Percentiles rank a stretch among this genome's conserved stretches.
Conservation (phyloP, 2,113 vertebrate species). For the Suncus etruscus region DNA sequence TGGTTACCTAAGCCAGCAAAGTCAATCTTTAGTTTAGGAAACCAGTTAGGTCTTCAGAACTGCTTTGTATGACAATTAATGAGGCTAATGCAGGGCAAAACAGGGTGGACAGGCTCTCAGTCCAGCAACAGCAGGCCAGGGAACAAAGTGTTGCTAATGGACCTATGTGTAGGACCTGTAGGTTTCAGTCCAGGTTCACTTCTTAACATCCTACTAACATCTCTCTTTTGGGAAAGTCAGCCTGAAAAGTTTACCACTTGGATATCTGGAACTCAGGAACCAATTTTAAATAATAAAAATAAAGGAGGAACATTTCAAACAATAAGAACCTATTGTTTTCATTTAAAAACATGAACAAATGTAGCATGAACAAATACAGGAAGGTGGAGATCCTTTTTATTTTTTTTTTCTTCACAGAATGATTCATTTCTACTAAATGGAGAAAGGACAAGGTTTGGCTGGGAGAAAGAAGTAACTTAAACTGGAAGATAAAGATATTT, state of each 20-base stretch:
- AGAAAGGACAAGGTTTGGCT: background rate
- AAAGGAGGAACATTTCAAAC: background rate
- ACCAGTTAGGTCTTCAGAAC: background rate
- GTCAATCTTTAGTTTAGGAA: background rate
- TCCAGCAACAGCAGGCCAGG: background rate
- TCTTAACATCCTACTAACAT: background rate
- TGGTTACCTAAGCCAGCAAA: background rate
- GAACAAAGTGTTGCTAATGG: too few relatives aligned
- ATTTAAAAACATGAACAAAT: background rate
- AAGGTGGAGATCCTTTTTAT: background rate
- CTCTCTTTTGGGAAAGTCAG: background rate
- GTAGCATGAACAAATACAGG: background rate
- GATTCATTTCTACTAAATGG: constrained; percentile 8
- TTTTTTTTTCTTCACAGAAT: constrained; percentile 30
- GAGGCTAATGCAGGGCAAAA: background rate
- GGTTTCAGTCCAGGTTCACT: background rate
- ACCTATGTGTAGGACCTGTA: rapidly evolving
- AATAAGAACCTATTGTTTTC: background rate
- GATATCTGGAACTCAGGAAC: constrained; percentile 9
- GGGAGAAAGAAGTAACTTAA: background rate
- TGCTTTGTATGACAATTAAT: background rate
- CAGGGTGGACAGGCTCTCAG: background rate
- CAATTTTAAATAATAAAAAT: background rate
- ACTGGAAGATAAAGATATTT: background rate
- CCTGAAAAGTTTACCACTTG: background rate